phyloP scores from a whole-genome alignment of 2,888 invertebrate species.

The Uloborus plumipes region DNA sequence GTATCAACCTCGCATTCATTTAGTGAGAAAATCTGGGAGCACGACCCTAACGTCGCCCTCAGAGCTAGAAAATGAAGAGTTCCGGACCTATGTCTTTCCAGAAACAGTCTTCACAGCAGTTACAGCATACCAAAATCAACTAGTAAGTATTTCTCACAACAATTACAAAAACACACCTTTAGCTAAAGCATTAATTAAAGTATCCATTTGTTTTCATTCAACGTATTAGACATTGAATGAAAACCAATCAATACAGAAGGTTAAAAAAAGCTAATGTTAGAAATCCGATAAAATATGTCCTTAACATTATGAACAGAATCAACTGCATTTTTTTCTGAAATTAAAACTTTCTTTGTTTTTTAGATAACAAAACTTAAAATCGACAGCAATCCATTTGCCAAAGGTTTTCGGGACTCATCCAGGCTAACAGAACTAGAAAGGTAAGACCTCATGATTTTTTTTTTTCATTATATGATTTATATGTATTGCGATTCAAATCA shows the following conservation, averaged over 20 bases:
- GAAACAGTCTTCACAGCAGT: conserved; percentile 99
- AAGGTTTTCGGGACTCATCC: conserved; percentile 73
- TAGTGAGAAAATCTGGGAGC: conserved; percentile 85
- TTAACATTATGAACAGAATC: no score
- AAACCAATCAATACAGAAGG: no score
- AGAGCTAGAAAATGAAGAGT: conserved; percentile 92
- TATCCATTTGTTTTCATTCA: no score
- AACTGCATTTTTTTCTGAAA: no score
- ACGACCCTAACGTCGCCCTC: conserved; percentile 75
- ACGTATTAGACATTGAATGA: no score
- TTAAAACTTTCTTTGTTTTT: conserved; percentile 9
- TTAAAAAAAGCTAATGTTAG: no score
- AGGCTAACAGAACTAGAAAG: conserved; percentile 69
- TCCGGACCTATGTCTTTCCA: conserved; percentile 95
- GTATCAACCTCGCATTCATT: conserved; percentile 97
- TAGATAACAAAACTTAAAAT: conserved; percentile 74
- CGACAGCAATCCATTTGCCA: conserved; percentile 74
- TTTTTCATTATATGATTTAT: no score
- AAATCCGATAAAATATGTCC: no score
- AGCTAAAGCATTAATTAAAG: no score
- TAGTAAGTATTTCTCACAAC: conserved; percentile 76
- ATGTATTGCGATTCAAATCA: no score
- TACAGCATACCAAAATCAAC: conserved; percentile 99
- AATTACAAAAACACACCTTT: no score
- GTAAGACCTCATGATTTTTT: conserved; percentile 54